Evolutionary conservation across 2,888 invertebrate species (phyloP).

Genomic region (Deroplatys truncata): DNA sequence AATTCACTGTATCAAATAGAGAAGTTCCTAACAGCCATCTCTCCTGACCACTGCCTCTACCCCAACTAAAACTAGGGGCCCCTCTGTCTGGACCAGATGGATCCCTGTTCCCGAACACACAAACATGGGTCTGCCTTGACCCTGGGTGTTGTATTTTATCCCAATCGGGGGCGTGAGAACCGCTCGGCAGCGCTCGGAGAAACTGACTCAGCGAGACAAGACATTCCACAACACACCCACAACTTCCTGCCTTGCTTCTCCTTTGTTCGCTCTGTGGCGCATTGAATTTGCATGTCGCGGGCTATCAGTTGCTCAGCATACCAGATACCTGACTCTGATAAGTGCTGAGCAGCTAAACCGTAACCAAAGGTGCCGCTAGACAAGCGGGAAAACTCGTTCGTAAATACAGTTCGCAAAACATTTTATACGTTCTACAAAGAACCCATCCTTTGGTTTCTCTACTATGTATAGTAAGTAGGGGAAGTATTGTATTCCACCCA

Average conservation of each 20-base stretch:
- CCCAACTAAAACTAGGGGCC: not conserved
- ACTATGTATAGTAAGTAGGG: no score
- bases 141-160: not conserved
- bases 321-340: not conserved
- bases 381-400: no score
- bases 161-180: not conserved
- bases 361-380: no score
- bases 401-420: no score
- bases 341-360: not conserved
- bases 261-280: not conserved
- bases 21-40: no score
- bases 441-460: no score
- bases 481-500: no score
- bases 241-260: not conserved
- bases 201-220: not conserved
- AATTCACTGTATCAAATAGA: no score
- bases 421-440: no score
- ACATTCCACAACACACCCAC: slow-evolving; percentile 5
- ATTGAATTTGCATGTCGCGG: not conserved
- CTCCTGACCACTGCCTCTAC: not conserved
- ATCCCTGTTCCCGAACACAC: no score
- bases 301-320: not conserved
- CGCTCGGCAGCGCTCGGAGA: not conserved
- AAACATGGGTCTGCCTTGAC: not conserved
- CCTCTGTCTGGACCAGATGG: not conserved